Evolutionary conservation across 2,113 vertebrate genomes (phyloP).

Genomic region (Nannospalax galili): DNA sequence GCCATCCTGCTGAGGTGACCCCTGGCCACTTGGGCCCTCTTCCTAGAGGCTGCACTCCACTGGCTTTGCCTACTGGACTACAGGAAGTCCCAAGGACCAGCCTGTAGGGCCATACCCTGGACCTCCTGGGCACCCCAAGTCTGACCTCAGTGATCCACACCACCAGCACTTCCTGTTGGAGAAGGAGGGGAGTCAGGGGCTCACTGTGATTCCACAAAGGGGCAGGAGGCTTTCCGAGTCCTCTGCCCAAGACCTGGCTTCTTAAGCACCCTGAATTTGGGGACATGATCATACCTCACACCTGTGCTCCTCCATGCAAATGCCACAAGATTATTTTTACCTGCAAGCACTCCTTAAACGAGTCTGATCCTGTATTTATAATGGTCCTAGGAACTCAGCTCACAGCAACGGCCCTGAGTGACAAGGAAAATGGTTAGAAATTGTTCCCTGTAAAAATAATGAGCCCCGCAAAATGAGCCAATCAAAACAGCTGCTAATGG

Average conservation of each 20-base stretch:
- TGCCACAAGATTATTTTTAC: constrained; percentile 58
- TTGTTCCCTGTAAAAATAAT: constrained; percentile 73
- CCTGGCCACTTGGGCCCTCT: too few species aligned
- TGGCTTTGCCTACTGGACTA: too few species aligned
- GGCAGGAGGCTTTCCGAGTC: background rate
- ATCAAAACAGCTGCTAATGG: constrained; percentile 59
- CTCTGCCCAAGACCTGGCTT: background rate
- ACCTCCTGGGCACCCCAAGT: accelerated
- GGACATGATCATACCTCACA: background rate
- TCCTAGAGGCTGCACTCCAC: too few species aligned
- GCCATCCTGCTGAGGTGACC: too few species aligned
- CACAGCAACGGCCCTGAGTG: constrained; percentile 61
- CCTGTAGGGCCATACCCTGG: accelerated
- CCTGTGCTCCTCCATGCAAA: background rate
- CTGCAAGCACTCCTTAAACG: background rate
- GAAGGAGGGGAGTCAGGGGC: accelerated
- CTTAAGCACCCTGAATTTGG: accelerated
- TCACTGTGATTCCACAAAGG: background rate
- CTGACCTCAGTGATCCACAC: background rate
- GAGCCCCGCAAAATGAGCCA: constrained; percentile 53
- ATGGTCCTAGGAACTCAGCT: background rate
- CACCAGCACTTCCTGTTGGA: background rate
- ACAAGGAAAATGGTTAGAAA: constrained; percentile 77
- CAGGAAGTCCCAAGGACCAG: accelerated
- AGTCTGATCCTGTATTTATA: constrained; percentile 68